Conservation (phyloP, 1,140 invertebrate species). For the Platyscapa corneri region DNA sequence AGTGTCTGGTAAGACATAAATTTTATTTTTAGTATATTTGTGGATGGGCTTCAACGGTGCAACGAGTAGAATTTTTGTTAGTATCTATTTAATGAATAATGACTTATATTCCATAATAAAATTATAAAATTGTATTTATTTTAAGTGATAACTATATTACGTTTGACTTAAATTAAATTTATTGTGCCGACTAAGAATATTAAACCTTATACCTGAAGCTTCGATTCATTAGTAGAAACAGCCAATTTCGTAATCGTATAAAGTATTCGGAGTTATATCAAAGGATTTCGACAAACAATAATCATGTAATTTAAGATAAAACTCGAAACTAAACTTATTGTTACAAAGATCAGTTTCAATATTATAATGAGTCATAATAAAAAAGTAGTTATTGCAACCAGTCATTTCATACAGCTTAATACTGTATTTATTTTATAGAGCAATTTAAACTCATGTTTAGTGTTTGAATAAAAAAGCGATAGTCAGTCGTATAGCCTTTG, state of each 20-base stretch:
- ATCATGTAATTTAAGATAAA: not conserved
- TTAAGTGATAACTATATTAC: not conserved
- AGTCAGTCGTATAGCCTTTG: no score
- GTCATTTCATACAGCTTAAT: not conserved
- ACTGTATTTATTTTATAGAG: not conserved
- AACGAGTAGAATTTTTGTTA: not conserved
- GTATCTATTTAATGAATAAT: not conserved
- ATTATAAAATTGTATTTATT: not conserved
- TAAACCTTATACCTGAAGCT: not conserved
- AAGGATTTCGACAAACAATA: not conserved
- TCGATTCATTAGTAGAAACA: not conserved
- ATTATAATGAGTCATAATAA: not conserved
- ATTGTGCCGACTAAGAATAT: not conserved
- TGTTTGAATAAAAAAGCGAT: no score
- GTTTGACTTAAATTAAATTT: not conserved
- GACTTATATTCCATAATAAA: not conserved
- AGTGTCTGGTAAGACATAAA: not conserved
- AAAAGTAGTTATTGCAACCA: not conserved
- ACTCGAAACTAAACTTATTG: not conserved
- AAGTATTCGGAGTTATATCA: not conserved
- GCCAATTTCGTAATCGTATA: not conserved
- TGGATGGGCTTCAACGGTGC: not conserved
- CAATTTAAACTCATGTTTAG: not conserved
- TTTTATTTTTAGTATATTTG: not conserved
- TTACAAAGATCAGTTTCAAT: not conserved